These are phyloP conservation scores for Orussus abietinus DNA, from an alignment of 1,140 invertebrate genomes.

Conservation along the genomic window DNA sequence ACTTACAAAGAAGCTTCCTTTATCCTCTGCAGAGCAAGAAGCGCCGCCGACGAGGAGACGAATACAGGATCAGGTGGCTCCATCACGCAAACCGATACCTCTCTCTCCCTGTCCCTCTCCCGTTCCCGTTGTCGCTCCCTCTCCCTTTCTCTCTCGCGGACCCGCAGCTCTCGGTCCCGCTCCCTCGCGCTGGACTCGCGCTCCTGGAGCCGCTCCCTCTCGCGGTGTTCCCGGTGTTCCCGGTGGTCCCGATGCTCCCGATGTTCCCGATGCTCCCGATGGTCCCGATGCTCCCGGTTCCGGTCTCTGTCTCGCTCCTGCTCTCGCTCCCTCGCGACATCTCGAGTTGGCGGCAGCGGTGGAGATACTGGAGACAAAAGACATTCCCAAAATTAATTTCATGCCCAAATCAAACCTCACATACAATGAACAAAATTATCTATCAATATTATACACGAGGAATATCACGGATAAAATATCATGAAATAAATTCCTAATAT, in stretches of 20 bases:
- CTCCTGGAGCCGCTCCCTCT: conserved; percentile 27
- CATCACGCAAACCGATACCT: conserved; percentile 42
- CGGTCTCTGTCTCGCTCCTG: conserved; percentile 29
- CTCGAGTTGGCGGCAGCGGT: conserved; percentile 22
- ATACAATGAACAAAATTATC: too few species aligned
- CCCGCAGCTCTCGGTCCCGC: conserved; percentile 28
- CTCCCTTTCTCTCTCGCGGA: conserved; percentile 38
- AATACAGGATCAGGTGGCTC: conserved; percentile 47
- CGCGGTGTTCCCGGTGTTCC: conserved; percentile 14
- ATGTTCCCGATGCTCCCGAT: conserved; percentile 8
- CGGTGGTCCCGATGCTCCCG: conserved; percentile 12
- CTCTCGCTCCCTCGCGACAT: conserved; percentile 32
- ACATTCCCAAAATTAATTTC: conserved; percentile 12
- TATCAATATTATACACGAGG: too few species aligned
- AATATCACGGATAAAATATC: too few species aligned
- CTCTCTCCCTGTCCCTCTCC: conserved; percentile 39
- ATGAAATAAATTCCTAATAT: too few species aligned
- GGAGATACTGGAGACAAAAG: conserved; percentile 26
- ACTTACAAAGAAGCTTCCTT: conserved; percentile 58
- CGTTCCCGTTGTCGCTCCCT: conserved; percentile 31
- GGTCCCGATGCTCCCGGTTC: conserved; percentile 7
- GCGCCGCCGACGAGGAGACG: conserved; percentile 50
- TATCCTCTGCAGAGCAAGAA: conserved; percentile 56
- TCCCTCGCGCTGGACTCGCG: conserved; percentile 32
- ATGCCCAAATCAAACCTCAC: too few species aligned